Conservation (phyloP, 2,113 vertebrate species). For the Arvicanthis niloticus region DNA sequence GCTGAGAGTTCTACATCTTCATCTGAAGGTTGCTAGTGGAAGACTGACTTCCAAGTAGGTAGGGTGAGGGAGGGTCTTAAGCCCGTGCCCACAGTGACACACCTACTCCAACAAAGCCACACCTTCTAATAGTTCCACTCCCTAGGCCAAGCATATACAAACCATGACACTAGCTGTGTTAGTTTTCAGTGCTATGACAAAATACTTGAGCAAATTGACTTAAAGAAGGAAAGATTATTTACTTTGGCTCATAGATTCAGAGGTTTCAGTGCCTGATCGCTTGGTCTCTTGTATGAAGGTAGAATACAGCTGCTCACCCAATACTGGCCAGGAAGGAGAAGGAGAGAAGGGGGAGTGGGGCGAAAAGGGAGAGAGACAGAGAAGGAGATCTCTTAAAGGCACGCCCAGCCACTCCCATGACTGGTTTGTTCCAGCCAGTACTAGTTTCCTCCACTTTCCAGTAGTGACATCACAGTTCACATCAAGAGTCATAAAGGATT, state of each 20-base stretch:
- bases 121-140: no score
- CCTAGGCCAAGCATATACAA: no score
- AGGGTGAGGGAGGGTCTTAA: no score
- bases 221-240: background rate
- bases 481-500: background rate
- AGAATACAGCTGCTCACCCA: background rate
- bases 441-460: background rate
- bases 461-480: background rate
- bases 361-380: background rate
- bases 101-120: no score
- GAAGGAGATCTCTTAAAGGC: background rate
- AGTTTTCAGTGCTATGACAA: background rate
- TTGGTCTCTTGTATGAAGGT: background rate
- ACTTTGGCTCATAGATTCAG: background rate
- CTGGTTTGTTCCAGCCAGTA: background rate
- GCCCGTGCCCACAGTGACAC: no score
- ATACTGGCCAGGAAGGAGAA: background rate
- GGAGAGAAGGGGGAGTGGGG: no score
- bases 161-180: background rate
- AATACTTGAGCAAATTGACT: background rate
- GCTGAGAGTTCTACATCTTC: no score
- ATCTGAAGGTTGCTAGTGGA: no score
- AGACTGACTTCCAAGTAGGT: no score
- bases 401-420: background rate
- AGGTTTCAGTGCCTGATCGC: background rate